phyloP scores from a whole-genome alignment of 2,888 invertebrate species.

The Galeruca laticollis region DNA sequence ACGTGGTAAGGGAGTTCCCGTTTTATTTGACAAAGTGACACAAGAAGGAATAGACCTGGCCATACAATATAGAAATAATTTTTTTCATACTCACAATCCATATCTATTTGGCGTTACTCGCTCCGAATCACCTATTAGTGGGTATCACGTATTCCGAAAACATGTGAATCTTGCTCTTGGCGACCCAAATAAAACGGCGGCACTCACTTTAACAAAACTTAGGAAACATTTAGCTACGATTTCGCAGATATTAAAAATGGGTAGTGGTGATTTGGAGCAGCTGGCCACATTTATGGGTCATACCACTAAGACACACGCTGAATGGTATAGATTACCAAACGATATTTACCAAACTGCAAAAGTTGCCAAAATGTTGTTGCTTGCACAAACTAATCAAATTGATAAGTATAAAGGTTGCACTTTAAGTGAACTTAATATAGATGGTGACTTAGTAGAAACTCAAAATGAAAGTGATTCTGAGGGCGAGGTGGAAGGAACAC shows the following conservation, averaged over 20 bases:
- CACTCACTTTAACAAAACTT: conserved; percentile 41
- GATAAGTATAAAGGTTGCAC: conserved; percentile 28
- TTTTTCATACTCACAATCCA: conserved; percentile 2
- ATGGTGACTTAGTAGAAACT: conserved; percentile 16
- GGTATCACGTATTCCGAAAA: neutral
- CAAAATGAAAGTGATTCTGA: conserved; percentile 20
- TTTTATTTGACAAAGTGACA: conserved; percentile 18
- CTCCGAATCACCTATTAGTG: neutral
- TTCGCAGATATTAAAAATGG: conserved; percentile 43
- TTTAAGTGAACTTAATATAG: conserved; percentile 21
- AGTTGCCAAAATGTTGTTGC: conserved; percentile 34
- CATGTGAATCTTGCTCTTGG: conserved; percentile 26
- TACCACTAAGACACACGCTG: conserved; percentile 41
- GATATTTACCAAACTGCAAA: conserved; percentile 47
- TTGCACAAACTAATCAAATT: conserved; percentile 28
- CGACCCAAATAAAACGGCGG: neutral
- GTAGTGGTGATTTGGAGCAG: conserved; percentile 39
- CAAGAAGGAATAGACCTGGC: neutral
- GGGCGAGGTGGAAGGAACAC: neutral
- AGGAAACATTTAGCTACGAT: conserved; percentile 42
- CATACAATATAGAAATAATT: neutral
- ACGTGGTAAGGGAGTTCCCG: no score
- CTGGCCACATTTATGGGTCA: conserved; percentile 46
- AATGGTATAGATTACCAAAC: conserved; percentile 40
- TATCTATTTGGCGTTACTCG: neutral